phyloP scores from a whole-genome alignment of 2,888 invertebrate genomes.

The Xylophagus ater region DNA sequence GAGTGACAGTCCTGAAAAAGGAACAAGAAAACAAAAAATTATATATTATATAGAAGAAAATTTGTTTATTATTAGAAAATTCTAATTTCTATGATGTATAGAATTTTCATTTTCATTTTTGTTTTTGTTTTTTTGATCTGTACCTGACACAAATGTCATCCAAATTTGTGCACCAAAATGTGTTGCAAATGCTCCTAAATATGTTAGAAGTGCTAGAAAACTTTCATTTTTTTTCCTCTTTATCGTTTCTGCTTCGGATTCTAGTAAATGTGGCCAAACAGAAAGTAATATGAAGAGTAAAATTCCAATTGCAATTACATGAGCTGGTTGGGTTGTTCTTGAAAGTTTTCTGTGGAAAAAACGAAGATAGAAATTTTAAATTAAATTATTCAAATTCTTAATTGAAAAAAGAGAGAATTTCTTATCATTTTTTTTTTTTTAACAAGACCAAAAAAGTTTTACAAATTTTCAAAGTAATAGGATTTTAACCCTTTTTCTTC shows the following conservation, averaged over 20 bases:
- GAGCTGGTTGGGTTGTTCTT: constrained; percentile 65
- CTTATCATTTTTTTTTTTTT: no score
- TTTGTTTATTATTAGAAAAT: background rate
- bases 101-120: no score
- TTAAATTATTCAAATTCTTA: background rate
- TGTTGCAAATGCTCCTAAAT: constrained; percentile 65
- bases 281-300: constrained; percentile 46
- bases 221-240: constrained; percentile 22
- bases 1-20: constrained; percentile 60
- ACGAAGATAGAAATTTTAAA: constrained; percentile 14
- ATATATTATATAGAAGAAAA: no score
- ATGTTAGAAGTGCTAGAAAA: constrained; percentile 46
- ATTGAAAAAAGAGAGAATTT: no score
- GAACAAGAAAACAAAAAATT: constrained; percentile 8
- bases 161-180: constrained; percentile 83
- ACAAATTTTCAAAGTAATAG: no score
- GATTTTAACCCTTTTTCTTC: no score
- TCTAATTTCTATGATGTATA: no score
- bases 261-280: constrained; percentile 40
- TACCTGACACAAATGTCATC: constrained; percentile 88
- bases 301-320: constrained; percentile 54
- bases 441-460: no score
- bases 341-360: constrained; percentile 53
- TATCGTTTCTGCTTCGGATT: constrained; percentile 9
- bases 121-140: no score